Base-by-base conservation (phyloP, 2,888 invertebrate species). In the Galerucella pusilla region DNA sequence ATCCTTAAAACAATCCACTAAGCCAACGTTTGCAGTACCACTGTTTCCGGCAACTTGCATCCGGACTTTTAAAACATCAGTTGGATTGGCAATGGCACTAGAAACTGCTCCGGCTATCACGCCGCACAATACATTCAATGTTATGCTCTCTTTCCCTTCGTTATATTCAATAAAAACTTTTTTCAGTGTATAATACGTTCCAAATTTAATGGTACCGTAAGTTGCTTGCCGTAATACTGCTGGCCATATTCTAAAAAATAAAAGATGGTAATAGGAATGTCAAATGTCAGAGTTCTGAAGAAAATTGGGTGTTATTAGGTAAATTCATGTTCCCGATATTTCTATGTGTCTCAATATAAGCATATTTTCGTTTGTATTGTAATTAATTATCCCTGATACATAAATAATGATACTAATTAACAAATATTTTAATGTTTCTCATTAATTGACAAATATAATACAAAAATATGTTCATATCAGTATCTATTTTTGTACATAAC, bases 131-230 rank as follows among this genome's bases (percentile, higher is more conserved):
- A 97, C 92, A 89, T 95, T 93, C 11, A 92, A 90, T 82, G 91
- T 88, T n/a, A 94, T 88, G 76, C 88, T 88, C 82, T 91, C 90
- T 78, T 88, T 86, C 20, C 88, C 89, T 60, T 87, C 84, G 71
- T 89, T 90, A 78, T 90, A 88, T 85, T 91, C 89, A 12, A 91
- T 90, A 59, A 94, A 85, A 76, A 91, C 87, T 84, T 92, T 90
- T 88, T 97, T 97, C 81, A 97, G 88, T 1, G 96, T 93, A 87
- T 98, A 97, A 88, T 98, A 98, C 12, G 97, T 95, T 80, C 98
- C 98, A 86, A 98, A 97, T 89, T 98, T 98, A 78, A 98, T 96
- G 52, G 97, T 97, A 81, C 98, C 98, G 89, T 98, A 98, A 57
- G 96, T 97, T 46, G 97, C 95, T 88, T 98, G 98, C 2, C 97